Evolutionary conservation across 2,797 vertebrate genomes (phyloP), one percentile per base, ranked within the genome.

Genomic region (Squalus acanthias): DNA sequence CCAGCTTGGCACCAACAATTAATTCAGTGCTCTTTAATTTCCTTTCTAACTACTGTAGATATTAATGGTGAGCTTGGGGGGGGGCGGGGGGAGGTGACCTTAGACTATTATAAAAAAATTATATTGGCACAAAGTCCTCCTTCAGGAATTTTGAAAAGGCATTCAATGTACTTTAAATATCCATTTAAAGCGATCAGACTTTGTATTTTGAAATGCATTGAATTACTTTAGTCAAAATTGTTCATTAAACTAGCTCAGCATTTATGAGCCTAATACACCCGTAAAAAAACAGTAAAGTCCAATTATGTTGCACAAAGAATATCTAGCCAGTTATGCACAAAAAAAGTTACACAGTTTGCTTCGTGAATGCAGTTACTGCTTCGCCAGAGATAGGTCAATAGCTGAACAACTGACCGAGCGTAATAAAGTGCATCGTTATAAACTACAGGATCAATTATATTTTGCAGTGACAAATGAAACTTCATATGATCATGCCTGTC

Each of bases 1-100:
- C 96, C 96, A 96, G 39, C 95, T 96, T 96, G 89, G 91, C 8
- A 97, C 33, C 96, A 97, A 57, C 6, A 97, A 96, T 96, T 96
- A 97, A 96, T 39, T 93, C 91, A 93, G 65, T 76, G 69, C 70
- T 74, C 94, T 95, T 95, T 95, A 72, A 95, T 95, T 95, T 95
- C 94, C 94, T 95, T 95, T 95, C 53, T 72, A 95, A 95, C 94
- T 95, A 74, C 94, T 95, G 94, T 74, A 57, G 94, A 95, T 95
- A 95, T 95, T 95, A 95, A 95, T 76, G 50, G 70, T 95, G 94
- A 46, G 50, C 50, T 57, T 70, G 72, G 89, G 94, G 46, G 33
- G 2, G 57, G 2, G 57, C 39, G 39, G 39, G 91, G 63, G 91
- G 65, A 93, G 65, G 65, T 93, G 72, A 76, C 69, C 69, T 95